Evolutionary conservation across 2,888 invertebrate species (phyloP), one percentile per base, ranked within the genome.

Genomic region (Caenorhabditis afra): DNA sequence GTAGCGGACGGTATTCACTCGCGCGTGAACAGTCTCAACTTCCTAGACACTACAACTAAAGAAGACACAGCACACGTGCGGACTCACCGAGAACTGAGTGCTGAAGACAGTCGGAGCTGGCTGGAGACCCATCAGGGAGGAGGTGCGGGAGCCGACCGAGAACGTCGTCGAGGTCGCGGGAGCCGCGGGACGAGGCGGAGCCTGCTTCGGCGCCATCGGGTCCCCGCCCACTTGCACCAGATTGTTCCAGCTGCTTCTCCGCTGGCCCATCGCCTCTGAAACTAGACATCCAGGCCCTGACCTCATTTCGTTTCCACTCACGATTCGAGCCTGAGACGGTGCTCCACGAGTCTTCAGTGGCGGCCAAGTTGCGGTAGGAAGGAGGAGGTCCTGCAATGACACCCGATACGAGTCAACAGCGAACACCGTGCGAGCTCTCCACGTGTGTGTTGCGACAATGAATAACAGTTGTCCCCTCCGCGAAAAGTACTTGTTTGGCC

Each of bases 191-290:
- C 59, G 74, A 1, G 74, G 65, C 65, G 65, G 65, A n/a, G 68
- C 29, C 67, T 71, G 78, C 29, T 55, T 71, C 4, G 52, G 70
- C 20, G 49, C 62, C 18, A 57, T 55, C 5, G 71, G 71, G 57
- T 79, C 73, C 3, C 67, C 78, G 18, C 78, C 78, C 5, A 73
- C 73, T 20, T 79, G 49, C 1, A 85, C 80, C 45, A 88, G 65
- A 64, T 87, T 87, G 18, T 81, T 79, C 88, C 88, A 88, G 47
- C 87, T 87, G 55, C 75, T 73, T 12, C 85, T 71, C 18, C 86
- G 75, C 52, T 86, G 81, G 18, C 81, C 64, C 55, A 79, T 62
- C 7, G 67, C 49, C 62, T 79, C 78, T 79, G 73, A 16, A 78
- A 50, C 7, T 29, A 12, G 10, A 1, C 3, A 12, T 58, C 22